These are phyloP conservation scores for Propsilocerus akamusi DNA, from an alignment of 1,140 invertebrate genomes.

Conservation along the genomic window DNA sequence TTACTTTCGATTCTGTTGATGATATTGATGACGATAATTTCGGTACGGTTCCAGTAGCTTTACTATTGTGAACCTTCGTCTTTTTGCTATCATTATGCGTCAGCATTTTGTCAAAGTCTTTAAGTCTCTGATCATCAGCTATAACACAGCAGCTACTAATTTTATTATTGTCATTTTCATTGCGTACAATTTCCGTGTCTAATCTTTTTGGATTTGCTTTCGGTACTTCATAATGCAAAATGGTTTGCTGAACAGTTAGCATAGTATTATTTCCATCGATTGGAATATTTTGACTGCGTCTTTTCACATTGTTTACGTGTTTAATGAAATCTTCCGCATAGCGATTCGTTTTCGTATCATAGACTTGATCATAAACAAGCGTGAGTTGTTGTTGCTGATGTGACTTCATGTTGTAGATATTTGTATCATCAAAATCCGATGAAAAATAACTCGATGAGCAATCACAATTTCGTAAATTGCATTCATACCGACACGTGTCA, in stretches of 20 bases:
- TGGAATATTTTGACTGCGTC: constrained; percentile 11
- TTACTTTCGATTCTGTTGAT: not conserved
- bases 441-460: constrained; percentile 24
- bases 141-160: not conserved
- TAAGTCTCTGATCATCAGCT: not conserved
- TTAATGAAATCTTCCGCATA: constrained; percentile 24
- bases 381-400: constrained; percentile 2
- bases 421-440: constrained; percentile 22
- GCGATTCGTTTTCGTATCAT: constrained; percentile 17
- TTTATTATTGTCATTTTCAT: not conserved
- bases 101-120: not conserved
- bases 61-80: not conserved
- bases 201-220: not conserved
- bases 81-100: not conserved
- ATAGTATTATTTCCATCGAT: not conserved
- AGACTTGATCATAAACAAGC: not conserved
- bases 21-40: not conserved
- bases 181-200: not conserved
- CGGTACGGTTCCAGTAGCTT: not conserved
- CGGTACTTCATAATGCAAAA: constrained; percentile 1
- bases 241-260: not conserved
- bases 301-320: constrained; percentile 23
- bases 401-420: not conserved
- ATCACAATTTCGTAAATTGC: constrained; percentile 18
- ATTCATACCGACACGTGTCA: constrained; percentile 21